Conservation (phyloP, 2,888 invertebrate genomes). For the Leistus spinibarbis region DNA sequence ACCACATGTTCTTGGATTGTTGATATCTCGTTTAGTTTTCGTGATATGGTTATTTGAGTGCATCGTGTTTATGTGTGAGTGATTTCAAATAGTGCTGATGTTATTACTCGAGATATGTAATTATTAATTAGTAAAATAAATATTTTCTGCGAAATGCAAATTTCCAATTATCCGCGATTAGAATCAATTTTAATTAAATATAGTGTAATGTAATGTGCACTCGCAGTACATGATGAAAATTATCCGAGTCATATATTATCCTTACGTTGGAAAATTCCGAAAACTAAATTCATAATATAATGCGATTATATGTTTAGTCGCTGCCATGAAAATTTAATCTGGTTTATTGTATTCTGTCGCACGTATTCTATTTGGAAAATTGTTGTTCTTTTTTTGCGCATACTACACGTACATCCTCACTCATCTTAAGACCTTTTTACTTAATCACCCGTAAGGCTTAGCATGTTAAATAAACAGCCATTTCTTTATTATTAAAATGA, state of each 20-base stretch:
- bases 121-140: background rate
- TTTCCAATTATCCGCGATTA: background rate
- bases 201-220: background rate
- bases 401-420: background rate
- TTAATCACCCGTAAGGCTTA: background rate
- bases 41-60: no score
- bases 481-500: no score
- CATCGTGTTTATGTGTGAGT: no score
- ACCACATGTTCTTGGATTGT: no score
- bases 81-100: no score
- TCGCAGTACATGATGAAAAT: background rate
- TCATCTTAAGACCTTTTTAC: background rate
- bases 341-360: background rate
- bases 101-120: no score
- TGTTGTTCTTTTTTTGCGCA: background rate
- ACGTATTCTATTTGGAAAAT: slow-evolving; percentile 3
- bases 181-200: background rate
- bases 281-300: slow-evolving; percentile 1
- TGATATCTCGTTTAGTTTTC: no score
- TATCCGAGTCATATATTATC: background rate
- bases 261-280: background rate
- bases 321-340: slow-evolving; percentile 11
- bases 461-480: no score
- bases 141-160: background rate
- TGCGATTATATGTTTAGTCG: slow-evolving; percentile 14